Evolutionary conservation across 64 coral and sea anemone genomes (phyloP), one percentile per base, ranked within the genome.

Genomic region (Porites australiensis): DNA sequence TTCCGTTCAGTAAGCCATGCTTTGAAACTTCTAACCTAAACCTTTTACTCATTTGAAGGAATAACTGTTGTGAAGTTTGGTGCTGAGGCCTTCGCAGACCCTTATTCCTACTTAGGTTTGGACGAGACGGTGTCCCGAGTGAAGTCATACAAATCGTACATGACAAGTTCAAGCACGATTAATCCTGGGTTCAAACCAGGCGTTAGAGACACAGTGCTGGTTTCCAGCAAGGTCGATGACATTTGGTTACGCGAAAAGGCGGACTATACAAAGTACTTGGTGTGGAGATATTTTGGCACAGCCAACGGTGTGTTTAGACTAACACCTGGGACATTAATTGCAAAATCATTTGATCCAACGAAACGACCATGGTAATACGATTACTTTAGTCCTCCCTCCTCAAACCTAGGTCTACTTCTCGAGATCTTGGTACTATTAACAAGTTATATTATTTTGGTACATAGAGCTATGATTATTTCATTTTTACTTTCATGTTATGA

Each of bases 251-350:
- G n/a, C 8, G 47, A 77, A 11, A 77, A 69, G 46, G 54, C 54
- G 2, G 19, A 58, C 6, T 66, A 83, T 45, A 67, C 46, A 2
- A 77, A 83, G 2, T 94, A 94, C 22, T 18, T 94, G 12, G 93
- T 94, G 2, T 90, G 93, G 87, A 68, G 87, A 57, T 94, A 94
- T 61, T 64, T 94, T 20, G 93, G 74, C 7, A 83, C 86, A 16
- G 47, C 77, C 8, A 80, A 89, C 60, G 93, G 93, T 4, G 77
- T 94, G 8, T 83, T 94, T 16, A 83, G 87, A 83, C 48, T 83
- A 14, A 83, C 51, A 4, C 93, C 93, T 53, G 87, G 93, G 3
- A 72, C 47, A 10, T 21, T 58, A 44, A 60, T 89, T 8, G 64
- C 77, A 0, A 94, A 94, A 21, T 50, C 3, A 9, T 94, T 52